These are phyloP conservation scores for Noctuana brunneofusca DNA, from an alignment of 2,888 invertebrate species.

Conservation along the genomic window DNA sequence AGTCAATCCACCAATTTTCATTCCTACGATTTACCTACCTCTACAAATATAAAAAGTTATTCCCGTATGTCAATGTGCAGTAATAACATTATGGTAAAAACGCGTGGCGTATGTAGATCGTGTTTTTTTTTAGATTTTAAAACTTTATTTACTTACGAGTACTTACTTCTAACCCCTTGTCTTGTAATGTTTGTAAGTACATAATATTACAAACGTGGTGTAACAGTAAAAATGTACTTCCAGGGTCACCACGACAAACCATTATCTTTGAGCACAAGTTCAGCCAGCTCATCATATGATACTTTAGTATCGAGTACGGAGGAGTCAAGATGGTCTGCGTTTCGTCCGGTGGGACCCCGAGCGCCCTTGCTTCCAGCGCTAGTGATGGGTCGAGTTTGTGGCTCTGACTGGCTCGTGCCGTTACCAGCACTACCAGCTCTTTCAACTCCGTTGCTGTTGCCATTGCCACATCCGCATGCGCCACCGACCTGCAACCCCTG, in stretches of 20 bases:
- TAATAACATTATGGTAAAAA: too few species aligned
- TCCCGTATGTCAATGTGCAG: too few species aligned
- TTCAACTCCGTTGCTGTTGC: conserved; percentile 67
- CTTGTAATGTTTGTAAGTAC: too few species aligned
- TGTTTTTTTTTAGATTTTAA: too few species aligned
- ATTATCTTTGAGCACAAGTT: conserved; percentile 43
- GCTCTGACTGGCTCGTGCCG: conserved; percentile 78
- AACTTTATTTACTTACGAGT: too few species aligned
- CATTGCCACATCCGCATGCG: conserved; percentile 66
- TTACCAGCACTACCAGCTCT: conserved; percentile 70
- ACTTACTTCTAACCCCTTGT: background rate
- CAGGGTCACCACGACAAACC: conserved; percentile 67
- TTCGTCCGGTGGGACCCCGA: conserved; percentile 74
- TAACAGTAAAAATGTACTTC: background rate
- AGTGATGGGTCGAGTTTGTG: conserved; percentile 78
- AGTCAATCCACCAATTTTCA: too few species aligned
- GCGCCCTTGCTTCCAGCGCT: conserved; percentile 74
- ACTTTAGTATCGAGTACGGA: conserved; percentile 68
- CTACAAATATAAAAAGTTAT: too few species aligned
- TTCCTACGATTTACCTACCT: too few species aligned
- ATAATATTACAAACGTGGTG: too few species aligned
- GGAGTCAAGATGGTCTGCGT: conserved; percentile 74
- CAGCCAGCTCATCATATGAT: conserved; percentile 54
- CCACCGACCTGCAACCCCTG: conserved; percentile 67
- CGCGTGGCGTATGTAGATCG: too few species aligned